A percentile compares a stretch with the other conserved stretches of the same genome.
Evolutionary conservation across 92 coral and sea anemone species (phyloP).

Genomic region (Virgularia gustaviana): DNA sequence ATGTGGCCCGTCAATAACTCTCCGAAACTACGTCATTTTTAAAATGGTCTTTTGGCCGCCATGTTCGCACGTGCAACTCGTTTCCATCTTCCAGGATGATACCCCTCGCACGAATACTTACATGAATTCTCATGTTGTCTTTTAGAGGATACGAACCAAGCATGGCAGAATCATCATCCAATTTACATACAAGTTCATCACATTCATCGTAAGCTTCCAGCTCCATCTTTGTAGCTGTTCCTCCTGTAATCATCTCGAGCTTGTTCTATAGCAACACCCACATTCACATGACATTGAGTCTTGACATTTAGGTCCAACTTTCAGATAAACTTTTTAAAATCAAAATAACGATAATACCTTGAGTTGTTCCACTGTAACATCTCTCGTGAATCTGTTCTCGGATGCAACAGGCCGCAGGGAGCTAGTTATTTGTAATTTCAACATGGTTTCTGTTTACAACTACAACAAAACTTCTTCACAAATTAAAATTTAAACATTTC

Average conservation of each 20-base stretch:
- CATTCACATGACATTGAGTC: neutral
- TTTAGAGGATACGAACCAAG: conserved; percentile 93
- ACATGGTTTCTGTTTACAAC: conserved; percentile 30
- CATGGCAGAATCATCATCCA: conserved; percentile 65
- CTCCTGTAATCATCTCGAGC: conserved; percentile 89
- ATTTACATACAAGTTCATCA: conserved; percentile 65
- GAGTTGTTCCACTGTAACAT: conserved; percentile 65
- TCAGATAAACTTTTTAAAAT: neutral
- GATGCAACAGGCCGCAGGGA: conserved; percentile 81
- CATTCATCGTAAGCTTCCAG: conserved; percentile 69
- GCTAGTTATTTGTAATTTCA: conserved; percentile 76
- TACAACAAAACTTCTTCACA: neutral
- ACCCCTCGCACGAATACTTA: conserved; percentile 47
- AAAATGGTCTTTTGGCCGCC: neutral
- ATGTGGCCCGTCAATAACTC: too few relatives aligned
- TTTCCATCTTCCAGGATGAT: neutral
- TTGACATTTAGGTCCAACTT: neutral
- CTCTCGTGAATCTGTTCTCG: conserved; percentile 76
- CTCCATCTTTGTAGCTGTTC: conserved; percentile 74
- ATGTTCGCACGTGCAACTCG: too few relatives aligned
- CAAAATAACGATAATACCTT: conserved; percentile 56
- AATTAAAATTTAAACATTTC: neutral
- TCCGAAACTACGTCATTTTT: too few relatives aligned
- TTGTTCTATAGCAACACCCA: conserved; percentile 49
- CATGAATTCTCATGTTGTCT: conserved; percentile 89